Evolutionary conservation across 1,140 invertebrate species (phyloP), one percentile per base, ranked within the genome.

Genomic region (Battus philenor): DNA sequence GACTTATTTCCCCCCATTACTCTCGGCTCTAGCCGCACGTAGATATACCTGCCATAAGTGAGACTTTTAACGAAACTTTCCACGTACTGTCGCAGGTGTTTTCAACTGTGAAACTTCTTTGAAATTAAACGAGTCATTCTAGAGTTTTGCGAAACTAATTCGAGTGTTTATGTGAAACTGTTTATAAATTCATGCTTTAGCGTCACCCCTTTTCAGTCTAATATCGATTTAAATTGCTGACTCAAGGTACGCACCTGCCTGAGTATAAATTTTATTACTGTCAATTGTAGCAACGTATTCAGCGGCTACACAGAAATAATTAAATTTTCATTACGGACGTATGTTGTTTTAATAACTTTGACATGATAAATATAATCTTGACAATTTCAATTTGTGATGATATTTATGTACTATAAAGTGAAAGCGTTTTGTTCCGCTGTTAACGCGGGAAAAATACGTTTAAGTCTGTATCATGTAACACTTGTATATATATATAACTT

Each of bases 1-100:
- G 71, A 74, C 75, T 75, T 74, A 72, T 74, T 69, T 63, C 54
- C 59, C 54, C 44, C 70, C 65, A 71, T 75, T 78, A 69, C 61
- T 44, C 54, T 32, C 51, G 52, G 34, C 22, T 39, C 50, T 46
- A 38, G 45, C 45, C 31, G 38, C 54, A 67, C 55, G 50, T 50
- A 52, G 54, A 41, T 34, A 30, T 32, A 50, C 49, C 18, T 20
- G 31, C 51, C 49, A 50, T 46, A 34, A 60, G 60, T 48, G 61
- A 49, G 65, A 75, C 63, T 66, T 70, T 63, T 54, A 47, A 58
- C 39, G 52, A 68, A 78, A 77, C 59, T 69, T 71, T 61, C 54
- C 74, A 67, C 60, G 50, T 60, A 57, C 41, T 66, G 73, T 71
- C 68, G 58, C 70, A 78, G 70, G 71, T 77, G 73, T 60, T 66